Base-by-base conservation (phyloP, 2,888 invertebrate species). In the Phalera bucephala region DNA sequence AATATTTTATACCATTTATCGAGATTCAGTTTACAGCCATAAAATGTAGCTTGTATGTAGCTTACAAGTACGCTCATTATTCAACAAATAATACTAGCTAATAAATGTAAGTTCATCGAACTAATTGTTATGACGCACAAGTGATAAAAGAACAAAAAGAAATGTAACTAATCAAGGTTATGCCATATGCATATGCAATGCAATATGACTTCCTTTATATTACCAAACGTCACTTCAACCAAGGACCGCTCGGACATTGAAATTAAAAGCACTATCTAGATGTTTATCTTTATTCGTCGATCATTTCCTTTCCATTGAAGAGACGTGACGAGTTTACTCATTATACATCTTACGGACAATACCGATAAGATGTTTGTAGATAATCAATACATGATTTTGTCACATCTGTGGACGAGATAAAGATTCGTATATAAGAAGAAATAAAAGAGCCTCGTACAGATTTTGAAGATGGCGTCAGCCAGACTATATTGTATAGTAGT, bases 381-480 rank as follows among this genome's bases (percentile, higher is more conserved):
- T 67, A 60, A 58, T 61, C 69, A 35, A 39, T 43, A 42, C 41
- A 28, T 42, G 47, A 67, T 67, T 69, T 46, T 55, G 58, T 51
- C 60, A 71, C 54, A 67, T 65, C 51, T 55, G 15, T 29, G 23
- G 44, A 47, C 29, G 40, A 63, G 72, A 72, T 74, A 75, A 73
- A 63, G 63, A 63, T 59, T 69, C 60, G 55, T 70, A 72, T 76
- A 74, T 72, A 75, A 72, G 58, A 63, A 58, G 42, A 47, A 41
- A 51, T 50, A 43, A 43, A 50, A 56, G 40, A 54, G 29, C 55
- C 67, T 59, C 64, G 52, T 52, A 57, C 61, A 71, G 59, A 58
- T 77, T 72, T 71, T 63, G 57, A 67, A 63, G 55, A 86, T 85
- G 85, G 68, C 67, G 44, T 43, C 44, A 43, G 64, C 66, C 51